Evolutionary conservation across 2,888 invertebrate genomes (phyloP).

Genomic region (Lasioglossum pauxillum): DNA sequence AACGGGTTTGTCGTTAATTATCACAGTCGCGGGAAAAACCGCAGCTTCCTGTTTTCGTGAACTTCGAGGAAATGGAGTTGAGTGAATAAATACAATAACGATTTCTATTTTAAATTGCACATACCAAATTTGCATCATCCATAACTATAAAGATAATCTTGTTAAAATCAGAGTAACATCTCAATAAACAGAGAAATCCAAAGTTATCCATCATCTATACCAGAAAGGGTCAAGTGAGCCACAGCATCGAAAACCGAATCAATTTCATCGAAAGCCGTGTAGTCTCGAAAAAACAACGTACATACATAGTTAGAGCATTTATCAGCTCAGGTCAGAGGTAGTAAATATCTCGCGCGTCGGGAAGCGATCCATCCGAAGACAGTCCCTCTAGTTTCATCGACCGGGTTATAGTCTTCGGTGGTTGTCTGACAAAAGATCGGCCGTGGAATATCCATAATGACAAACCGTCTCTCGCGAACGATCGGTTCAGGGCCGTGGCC

Average conservation of each 20-base stretch:
- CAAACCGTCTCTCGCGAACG: slow-evolving; percentile 68
- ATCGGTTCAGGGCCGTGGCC: slow-evolving; percentile 71
- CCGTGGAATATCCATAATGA: slow-evolving; percentile 52
- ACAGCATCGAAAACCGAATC: neutral
- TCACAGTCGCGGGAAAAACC: neutral
- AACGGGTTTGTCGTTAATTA: neutral
- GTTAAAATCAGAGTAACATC: no score
- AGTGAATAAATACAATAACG: neutral
- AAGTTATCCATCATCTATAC: no score
- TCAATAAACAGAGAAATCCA: no score
- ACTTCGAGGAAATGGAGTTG: neutral
- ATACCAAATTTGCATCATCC: no score
- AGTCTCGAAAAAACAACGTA: neutral
- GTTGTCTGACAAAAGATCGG: slow-evolving; percentile 42
- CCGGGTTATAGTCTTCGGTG: neutral
- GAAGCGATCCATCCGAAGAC: slow-evolving; percentile 21
- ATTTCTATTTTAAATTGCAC: no score
- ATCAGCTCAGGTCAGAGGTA: neutral
- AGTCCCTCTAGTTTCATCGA: neutral
- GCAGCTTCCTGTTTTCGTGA: neutral
- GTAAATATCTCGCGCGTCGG: slow-evolving; percentile 2
- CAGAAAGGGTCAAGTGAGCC: no score
- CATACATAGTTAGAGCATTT: neutral
- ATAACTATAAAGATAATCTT: no score
- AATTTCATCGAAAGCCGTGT: neutral